These are phyloP conservation scores for Colletes collaris DNA, from an alignment of 2,888 invertebrate species.

Conservation along the genomic window DNA sequence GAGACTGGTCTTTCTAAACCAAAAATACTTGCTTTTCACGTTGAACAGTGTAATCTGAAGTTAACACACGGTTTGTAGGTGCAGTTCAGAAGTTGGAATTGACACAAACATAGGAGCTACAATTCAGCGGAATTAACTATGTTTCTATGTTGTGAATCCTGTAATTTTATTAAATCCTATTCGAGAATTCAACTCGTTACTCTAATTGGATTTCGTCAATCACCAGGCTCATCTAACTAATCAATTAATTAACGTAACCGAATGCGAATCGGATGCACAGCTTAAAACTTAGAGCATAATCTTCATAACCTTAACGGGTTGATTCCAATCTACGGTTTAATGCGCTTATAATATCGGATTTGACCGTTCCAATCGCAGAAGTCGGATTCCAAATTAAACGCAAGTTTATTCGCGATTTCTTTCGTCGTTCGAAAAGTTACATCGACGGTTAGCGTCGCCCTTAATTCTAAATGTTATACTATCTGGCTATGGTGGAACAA, in stretches of 20 bases:
- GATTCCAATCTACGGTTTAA: conserved; percentile 4
- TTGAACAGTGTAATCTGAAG: not conserved
- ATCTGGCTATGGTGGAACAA: too few species aligned
- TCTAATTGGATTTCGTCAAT: conserved; percentile 27
- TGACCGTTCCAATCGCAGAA: not conserved
- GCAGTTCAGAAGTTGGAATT: not conserved
- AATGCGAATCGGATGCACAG: too few species aligned
- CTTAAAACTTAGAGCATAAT: too few species aligned
- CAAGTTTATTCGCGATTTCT: too few species aligned
- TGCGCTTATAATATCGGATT: conserved; percentile 18
- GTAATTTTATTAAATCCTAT: conserved; percentile 5
- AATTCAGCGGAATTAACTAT: not conserved
- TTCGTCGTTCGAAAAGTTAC: too few species aligned
- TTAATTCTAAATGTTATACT: too few species aligned
- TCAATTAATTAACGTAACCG: not conserved
- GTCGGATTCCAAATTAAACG: not conserved
- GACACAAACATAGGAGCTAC: not conserved
- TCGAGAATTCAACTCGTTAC: conserved; percentile 13
- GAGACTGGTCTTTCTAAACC: too few species aligned
- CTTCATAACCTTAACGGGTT: too few species aligned
- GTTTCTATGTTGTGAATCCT: not conserved
- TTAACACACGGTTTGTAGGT: not conserved
- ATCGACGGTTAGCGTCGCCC: too few species aligned
- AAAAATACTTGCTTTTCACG: too few species aligned
- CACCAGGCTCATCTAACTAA: conserved; percentile 9